Evolutionary conservation across 2,797 vertebrate species (phyloP).

Genomic region (Calcarius lapponicus): DNA sequence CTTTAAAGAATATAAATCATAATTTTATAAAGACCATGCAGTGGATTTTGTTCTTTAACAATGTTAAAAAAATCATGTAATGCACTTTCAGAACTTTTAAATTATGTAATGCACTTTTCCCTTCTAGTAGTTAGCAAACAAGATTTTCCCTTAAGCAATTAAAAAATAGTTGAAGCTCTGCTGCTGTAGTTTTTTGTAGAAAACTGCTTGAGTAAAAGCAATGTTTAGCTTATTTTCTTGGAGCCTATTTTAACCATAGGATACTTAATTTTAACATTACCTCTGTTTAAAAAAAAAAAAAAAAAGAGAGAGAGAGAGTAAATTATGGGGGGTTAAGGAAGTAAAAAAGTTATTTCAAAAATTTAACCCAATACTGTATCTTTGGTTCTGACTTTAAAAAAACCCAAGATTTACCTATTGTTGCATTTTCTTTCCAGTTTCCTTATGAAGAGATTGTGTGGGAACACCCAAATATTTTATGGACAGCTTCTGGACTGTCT

Average conservation of each 20-base stretch:
- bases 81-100: background rate
- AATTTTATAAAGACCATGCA: background rate
- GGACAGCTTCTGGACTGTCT: conserved; percentile 81
- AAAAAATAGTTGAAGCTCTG: background rate
- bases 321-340: background rate
- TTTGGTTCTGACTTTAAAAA: background rate
- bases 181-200: background rate
- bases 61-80: background rate
- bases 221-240: background rate
- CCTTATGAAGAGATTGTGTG: conserved; percentile 58
- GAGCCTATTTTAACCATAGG: background rate
- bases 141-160: background rate
- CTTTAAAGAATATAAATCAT: background rate
- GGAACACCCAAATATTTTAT: conserved; percentile 75
- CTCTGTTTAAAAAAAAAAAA: background rate
- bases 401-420: background rate
- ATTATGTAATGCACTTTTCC: background rate
- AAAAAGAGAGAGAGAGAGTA: background rate
- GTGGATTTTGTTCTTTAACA: background rate
- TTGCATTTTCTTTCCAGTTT: background rate
- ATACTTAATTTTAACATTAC: background rate
- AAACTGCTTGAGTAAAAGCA: background rate
- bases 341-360: background rate
- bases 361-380: background rate
- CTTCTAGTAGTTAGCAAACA: background rate